These are phyloP conservation scores for Acleris emargana DNA, from an alignment of 2,888 invertebrate genomes.

Conservation along the genomic window DNA sequence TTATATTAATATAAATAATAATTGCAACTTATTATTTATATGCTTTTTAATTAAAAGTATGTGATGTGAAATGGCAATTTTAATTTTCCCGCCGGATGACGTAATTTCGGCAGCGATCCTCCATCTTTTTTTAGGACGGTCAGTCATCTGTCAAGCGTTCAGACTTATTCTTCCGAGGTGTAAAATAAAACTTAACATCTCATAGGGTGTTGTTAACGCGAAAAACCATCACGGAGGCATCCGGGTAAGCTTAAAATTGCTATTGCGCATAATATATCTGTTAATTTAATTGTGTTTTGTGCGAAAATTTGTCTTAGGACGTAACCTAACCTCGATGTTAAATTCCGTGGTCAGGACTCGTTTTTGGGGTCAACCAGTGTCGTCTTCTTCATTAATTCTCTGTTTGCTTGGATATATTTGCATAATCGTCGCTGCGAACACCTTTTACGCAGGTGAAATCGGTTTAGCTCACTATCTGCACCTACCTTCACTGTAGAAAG, in stretches of 20 bases:
- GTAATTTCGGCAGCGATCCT: conserved; percentile 61
- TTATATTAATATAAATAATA: conserved; percentile 33
- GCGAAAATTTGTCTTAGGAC: conserved; percentile 47
- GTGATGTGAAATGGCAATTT: conserved; percentile 59
- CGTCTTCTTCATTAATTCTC: conserved; percentile 54
- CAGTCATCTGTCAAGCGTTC: conserved; percentile 71
- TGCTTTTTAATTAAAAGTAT: conserved; percentile 39
- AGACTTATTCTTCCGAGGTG: conserved; percentile 64
- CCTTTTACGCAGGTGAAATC: conserved; percentile 45
- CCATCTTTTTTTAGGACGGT: conserved; percentile 69
- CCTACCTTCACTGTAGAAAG: conserved; percentile 32
- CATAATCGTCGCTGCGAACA: conserved; percentile 48
- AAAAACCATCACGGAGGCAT: conserved; percentile 75
- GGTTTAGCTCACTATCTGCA: conserved; percentile 29
- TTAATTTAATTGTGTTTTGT: conserved; percentile 44
- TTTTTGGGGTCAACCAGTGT: conserved; percentile 75
- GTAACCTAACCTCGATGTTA: conserved; percentile 53
- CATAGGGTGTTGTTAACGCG: conserved; percentile 64
- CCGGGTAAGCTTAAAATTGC: conserved; percentile 70
- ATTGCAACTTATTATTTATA: conserved; percentile 15
- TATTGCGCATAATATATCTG: conserved; percentile 39
- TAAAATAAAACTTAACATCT: conserved; percentile 58
- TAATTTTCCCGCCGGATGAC: conserved; percentile 77
- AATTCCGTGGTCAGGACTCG: conserved; percentile 45
- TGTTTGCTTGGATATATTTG: conserved; percentile 56